Evolutionary conservation across 2,113 vertebrate species (phyloP).

Genomic region (Micromys minutus): DNA sequence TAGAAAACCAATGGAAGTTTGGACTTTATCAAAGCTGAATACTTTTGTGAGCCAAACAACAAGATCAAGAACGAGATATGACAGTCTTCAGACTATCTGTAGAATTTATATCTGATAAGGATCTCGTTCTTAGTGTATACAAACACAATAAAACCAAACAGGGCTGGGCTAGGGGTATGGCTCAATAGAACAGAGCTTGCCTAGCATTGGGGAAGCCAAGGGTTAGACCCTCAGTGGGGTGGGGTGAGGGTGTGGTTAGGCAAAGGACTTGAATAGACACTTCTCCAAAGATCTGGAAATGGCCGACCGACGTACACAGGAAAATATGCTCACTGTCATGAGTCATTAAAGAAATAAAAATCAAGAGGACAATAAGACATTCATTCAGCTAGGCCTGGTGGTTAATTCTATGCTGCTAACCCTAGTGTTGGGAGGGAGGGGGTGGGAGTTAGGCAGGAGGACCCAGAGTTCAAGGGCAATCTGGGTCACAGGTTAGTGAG

Average conservation of each 20-base stretch:
- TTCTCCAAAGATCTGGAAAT: conserved; percentile 7
- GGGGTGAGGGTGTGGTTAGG: neutral
- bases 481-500: neutral
- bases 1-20: conserved; percentile 31
- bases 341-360: neutral
- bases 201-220: neutral
- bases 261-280: neutral
- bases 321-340: neutral
- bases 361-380: neutral
- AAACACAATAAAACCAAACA: neutral
- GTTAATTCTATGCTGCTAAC: neutral
- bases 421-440: neutral
- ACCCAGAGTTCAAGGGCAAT: neutral
- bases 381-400: neutral
- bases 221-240: neutral
- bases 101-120: neutral
- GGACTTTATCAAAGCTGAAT: conserved; percentile 21
- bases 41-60: neutral
- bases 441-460: neutral
- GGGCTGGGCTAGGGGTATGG: neutral
- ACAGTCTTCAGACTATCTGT: neutral
- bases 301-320: neutral
- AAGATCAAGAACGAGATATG: neutral
- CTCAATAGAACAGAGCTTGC: neutral
- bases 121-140: neutral